Base-by-base conservation (phyloP, 1,140 invertebrate genomes). In the Theocolax elegans region DNA sequence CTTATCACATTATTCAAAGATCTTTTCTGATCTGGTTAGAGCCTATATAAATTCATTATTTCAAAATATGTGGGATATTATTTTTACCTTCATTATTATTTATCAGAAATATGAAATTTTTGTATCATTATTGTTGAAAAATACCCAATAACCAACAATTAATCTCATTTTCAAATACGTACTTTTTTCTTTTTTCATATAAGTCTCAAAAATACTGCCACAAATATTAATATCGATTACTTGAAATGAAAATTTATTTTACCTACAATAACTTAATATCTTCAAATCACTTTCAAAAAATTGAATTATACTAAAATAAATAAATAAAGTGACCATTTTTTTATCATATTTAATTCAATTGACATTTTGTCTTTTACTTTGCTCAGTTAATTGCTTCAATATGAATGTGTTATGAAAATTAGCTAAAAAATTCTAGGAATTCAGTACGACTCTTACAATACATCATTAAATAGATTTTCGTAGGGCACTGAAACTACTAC, bases 1-100 rank as follows among this genome's bases (percentile, higher is more conserved):
- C 38, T 69, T 69, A 69, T 69, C 67, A 69, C 59, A 69, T 46
- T 44, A 63, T 68, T 54, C 27, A 3, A 51, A 51, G 44, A 68
- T 60, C 44, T 60, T 53, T 19, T 51, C 3, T 8, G 21, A 51
- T 68, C 54, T 53, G 46, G 6, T 60, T 67, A 60, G 31, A 31
- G n/a, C 31, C 56, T 27, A 51, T 44, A 53, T 12, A 49, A 62
- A 62, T 62, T 29, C 3, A 49, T 68, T 40, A 51, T 31, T 68
- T 68, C 17, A 53, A 68, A 68, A 53, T 60, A 51, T 29, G 46
- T 42, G n/a, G 23, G 23, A 63, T 27, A n/a, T n/a, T 25, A 31
- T 56, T 15, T 56, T 66, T 3, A 44, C 0, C 12, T 31, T 27
- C 12, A 53, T 65, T 42, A 27, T 42, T 42, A 27, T 3, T 38